Evolutionary conservation across 2,113 vertebrate species (phyloP), one percentile per base, ranked within the genome.

Genomic region (Thalassarche chlororhynchos): DNA sequence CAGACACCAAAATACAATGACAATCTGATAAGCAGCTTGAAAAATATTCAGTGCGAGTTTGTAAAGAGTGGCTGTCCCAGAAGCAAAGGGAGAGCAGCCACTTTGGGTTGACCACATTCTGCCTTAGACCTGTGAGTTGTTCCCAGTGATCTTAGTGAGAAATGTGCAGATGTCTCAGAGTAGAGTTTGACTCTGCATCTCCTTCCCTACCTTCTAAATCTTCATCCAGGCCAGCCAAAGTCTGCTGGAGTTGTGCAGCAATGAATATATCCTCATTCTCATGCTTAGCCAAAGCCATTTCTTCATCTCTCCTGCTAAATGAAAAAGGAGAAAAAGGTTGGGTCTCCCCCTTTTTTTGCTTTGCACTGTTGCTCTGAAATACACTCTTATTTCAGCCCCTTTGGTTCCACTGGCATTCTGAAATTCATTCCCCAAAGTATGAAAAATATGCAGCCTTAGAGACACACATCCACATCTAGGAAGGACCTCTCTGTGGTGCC

Each of bases 221-320:
- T 58, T 98, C 98, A 36, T 99, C 98, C 75, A 99, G 96, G 38
- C 98, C 98, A 51, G 97, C 97, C 87, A 99, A 90, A 34, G 99
- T 98, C 91, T 98, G 96, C 75, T 98, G 98, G 62, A 99, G 92
- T 61, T 97, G 97, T 15, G 89, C 87, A 14, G 97, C 92, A 81
- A 98, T 74, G 60, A 98, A 93, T 1, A 51, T 38, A 55, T 99
- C 98, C 42, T 98, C 98, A 36, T 98, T 96, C 11, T 86, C 83
- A 42, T 21, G 49, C 51, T 89, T 69, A 81, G 93, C 42, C 5
- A 31, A 52, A n/a, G 76, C 5, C 9, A 55, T 40, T 77, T 82
- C 87, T 89, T 97, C 97, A 26, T 75, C 58, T 89, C 66, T 96
- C 52, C 84, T 81, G 32, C 58, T 92, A 79, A 87, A 86, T 8